Conservation (phyloP, 2,888 invertebrate species). For the Agonum fuliginosum region DNA sequence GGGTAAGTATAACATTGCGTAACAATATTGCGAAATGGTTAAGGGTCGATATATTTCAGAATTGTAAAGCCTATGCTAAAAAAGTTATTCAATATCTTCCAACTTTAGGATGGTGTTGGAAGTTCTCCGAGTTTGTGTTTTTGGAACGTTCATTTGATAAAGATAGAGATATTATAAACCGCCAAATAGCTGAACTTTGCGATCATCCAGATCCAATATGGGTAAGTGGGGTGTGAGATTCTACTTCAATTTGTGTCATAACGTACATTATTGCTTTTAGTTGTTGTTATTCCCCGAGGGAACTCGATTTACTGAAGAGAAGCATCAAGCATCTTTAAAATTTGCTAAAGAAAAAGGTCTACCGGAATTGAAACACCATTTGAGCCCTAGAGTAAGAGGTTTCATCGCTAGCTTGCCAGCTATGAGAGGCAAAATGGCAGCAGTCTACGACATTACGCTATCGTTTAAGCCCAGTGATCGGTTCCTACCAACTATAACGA, state of each 20-base stretch:
- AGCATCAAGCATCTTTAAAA: slow-evolving; percentile 90
- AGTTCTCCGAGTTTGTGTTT: slow-evolving; percentile 95
- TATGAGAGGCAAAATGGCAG: slow-evolving; percentile 86
- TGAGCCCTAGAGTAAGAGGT: slow-evolving; percentile 96
- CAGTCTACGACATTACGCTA: slow-evolving; percentile 88
- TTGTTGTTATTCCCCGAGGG: slow-evolving; percentile 94
- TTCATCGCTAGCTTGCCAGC: slow-evolving; percentile 90
- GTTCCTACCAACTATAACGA: slow-evolving; percentile 86
- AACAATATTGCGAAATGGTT: neutral
- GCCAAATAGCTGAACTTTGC: slow-evolving; percentile 86
- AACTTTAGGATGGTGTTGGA: slow-evolving; percentile 97
- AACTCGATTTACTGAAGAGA: slow-evolving; percentile 90
- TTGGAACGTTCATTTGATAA: slow-evolving; percentile 93
- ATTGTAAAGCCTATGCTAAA: slow-evolving; percentile 96
- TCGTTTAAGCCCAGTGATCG: slow-evolving; percentile 80
- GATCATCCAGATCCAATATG: slow-evolving; percentile 94
- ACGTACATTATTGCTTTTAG: slow-evolving; percentile 72
- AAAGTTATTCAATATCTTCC: slow-evolving; percentile 93
- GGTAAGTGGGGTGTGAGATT: slow-evolving; percentile 75
- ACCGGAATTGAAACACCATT: slow-evolving; percentile 89
- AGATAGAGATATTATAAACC: slow-evolving; percentile 88
- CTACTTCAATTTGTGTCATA: slow-evolving; percentile 8
- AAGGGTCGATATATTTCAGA: slow-evolving; percentile 76
- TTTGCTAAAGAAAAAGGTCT: slow-evolving; percentile 92
- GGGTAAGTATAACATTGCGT: slow-evolving; percentile 85